Evolutionary conservation across 37 sponge, comb jelly and placozoan species (phyloP), one percentile per base, ranked within the genome.

Genomic region (Chondrilla cf. caribensis): DNA sequence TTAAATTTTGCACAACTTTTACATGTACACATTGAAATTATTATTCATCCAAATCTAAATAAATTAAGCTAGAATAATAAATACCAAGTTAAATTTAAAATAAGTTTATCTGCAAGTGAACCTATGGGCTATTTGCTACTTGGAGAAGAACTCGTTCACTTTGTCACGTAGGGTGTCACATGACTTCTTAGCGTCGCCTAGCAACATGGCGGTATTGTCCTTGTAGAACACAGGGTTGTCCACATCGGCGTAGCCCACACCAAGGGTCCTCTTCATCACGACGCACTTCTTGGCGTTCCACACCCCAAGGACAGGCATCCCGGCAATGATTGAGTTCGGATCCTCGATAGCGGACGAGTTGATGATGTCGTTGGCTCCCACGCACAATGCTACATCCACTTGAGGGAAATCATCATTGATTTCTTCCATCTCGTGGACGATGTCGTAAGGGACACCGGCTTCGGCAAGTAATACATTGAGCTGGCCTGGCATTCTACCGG

Each of bases 201-300:
- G 92, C 86, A 93, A 88, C 97, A 97, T 97, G 81, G 94, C 89
- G 0, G 94, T 97, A 85, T 97, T 97, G 26, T 78, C 60, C 85
- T 97, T 97, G 87, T 91, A 97, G 90, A 97, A 97, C 51, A 97
- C 86, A 29, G 97, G 97, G 84, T 97, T 97, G 78, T 97, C 97
- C 0, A 97, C 97, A 8, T 92, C 97, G 42, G 97, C 97, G 35
- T 97, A 97, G 14, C 97, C 97, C 38, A 91, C 94, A 26, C 97
- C 97, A 32, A 97, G 88, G 2, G 92, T 91, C 25, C 97, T 67
- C 88, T 97, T 97, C 94, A 97, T 92, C 32, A 97, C 94, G 24
- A 97, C 81, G 19, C 84, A 86, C 44, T 97, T 87, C 79, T 89
- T 93, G 18, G 90, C 85, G 17, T 87, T 86, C 97, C 97, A 97